Evolutionary conservation across 2,888 invertebrate species (phyloP).

Genomic region (Steromphala cineraria): DNA sequence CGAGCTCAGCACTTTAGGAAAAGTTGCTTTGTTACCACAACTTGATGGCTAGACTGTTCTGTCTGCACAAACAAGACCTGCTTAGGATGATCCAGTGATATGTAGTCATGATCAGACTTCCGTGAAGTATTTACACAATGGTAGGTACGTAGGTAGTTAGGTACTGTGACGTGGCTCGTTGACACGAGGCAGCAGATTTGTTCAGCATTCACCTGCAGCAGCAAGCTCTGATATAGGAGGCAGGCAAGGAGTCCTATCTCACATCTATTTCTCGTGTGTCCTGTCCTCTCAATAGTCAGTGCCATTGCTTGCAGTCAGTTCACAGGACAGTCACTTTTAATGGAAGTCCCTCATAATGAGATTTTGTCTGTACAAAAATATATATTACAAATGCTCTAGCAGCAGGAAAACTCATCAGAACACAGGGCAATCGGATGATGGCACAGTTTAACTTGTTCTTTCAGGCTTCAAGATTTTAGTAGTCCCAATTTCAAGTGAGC

Average conservation of each 20-base stretch:
- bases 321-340: not conserved
- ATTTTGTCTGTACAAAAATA: slow-evolving; percentile 24
- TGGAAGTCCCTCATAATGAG: slow-evolving; percentile 21
- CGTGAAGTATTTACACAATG: slow-evolving; percentile 17
- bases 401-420: slow-evolving; percentile 16
- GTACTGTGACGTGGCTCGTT: not conserved
- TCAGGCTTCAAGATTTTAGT: not conserved
- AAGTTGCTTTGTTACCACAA: too few relatives aligned
- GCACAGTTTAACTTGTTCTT: slow-evolving; percentile 3
- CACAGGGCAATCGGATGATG: not conserved
- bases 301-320: not conserved
- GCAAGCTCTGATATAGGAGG: not conserved
- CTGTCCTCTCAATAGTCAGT: not conserved
- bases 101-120: slow-evolving; percentile 10
- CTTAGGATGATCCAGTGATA: not conserved
- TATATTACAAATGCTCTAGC: slow-evolving; percentile 11
- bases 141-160: too few relatives aligned
- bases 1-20: too few relatives aligned
- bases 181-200: slow-evolving; percentile 8
- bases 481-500: too few relatives aligned
- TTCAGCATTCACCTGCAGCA: not conserved
- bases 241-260: not conserved
- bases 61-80: too few relatives aligned
- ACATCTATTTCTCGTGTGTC: not conserved
- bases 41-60: too few relatives aligned